These are phyloP conservation scores for Hydrotaea diabolus DNA, from an alignment of 2,888 invertebrate species.

Conservation along the genomic window DNA sequence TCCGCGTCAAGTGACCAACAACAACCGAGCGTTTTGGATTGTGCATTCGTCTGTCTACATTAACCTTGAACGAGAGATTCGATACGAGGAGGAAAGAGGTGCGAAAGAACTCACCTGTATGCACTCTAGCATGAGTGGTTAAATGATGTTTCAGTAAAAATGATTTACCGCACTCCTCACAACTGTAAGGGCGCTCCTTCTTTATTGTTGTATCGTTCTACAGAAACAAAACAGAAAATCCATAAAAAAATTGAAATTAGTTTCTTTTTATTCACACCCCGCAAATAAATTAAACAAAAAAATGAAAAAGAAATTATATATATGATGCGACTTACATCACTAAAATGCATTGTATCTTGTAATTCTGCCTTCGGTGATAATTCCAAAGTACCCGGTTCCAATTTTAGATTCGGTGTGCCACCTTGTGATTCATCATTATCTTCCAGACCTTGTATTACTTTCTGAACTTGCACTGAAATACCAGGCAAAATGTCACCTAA, in stretches of 20 bases:
- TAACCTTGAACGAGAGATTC: constrained; percentile 1
- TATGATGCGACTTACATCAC: constrained; percentile 73
- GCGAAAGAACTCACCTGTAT: constrained; percentile 83
- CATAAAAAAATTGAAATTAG: constrained; percentile 24
- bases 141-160: constrained; percentile 92
- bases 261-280: constrained; percentile 31
- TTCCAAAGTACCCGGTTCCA: constrained; percentile 81
- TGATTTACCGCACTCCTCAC: constrained; percentile 91
- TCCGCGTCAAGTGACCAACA: constrained; percentile 5
- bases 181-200: constrained; percentile 90
- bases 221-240: constrained; percentile 55
- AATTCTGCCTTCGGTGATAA: constrained; percentile 81
- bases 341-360: constrained; percentile 79
- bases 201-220: constrained; percentile 80
- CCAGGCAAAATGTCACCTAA: constrained; percentile 81
- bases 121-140: constrained; percentile 91
- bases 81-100: constrained; percentile 11
- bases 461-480: constrained; percentile 81
- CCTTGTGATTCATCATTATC: constrained; percentile 81
- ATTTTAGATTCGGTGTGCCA: constrained; percentile 80
- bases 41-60: not conserved
- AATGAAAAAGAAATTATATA: not conserved
- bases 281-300: constrained; percentile 7
- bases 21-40: not conserved
- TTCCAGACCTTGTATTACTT: constrained; percentile 81